phyloP scores from a whole-genome alignment of 2,888 invertebrate genomes.

The Hoplodrina blanda region DNA sequence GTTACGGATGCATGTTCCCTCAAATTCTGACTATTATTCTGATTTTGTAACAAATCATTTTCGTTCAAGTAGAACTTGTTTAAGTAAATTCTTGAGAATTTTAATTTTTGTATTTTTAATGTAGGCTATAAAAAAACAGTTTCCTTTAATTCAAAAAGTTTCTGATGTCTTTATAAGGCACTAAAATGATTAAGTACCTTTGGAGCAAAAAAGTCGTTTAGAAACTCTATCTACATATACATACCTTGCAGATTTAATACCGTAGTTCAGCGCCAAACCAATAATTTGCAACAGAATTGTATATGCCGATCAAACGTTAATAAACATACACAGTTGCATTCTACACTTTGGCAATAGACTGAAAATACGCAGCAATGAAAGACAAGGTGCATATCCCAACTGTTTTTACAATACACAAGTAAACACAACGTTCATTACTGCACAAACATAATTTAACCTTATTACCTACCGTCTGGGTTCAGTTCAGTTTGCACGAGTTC shows the following conservation, averaged over 20 bases:
- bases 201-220: too few relatives aligned
- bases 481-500: constrained; percentile 28
- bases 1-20: constrained; percentile 55
- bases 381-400: constrained; percentile 41
- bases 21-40: constrained; percentile 39
- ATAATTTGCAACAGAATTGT: constrained; percentile 32
- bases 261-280: constrained; percentile 22
- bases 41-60: constrained; percentile 1
- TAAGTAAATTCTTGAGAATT: background rate
- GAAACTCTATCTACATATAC: too few relatives aligned
- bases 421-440: constrained; percentile 20
- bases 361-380: constrained; percentile 46
- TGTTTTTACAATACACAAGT: constrained; percentile 42
- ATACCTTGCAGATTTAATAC: constrained; percentile 5
- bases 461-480: constrained; percentile 23
- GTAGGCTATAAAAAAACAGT: too few relatives aligned
- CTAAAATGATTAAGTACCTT: too few relatives aligned
- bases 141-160: too few relatives aligned
- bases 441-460: constrained; percentile 49
- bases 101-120: too few relatives aligned
- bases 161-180: too few relatives aligned
- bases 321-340: constrained; percentile 41
- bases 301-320: constrained; percentile 37
- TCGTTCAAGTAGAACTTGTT: background rate
- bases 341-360: constrained; percentile 31